Evolutionary conservation across 2,888 invertebrate genomes (phyloP).

Genomic region (Rhynchonema sp.): DNA sequence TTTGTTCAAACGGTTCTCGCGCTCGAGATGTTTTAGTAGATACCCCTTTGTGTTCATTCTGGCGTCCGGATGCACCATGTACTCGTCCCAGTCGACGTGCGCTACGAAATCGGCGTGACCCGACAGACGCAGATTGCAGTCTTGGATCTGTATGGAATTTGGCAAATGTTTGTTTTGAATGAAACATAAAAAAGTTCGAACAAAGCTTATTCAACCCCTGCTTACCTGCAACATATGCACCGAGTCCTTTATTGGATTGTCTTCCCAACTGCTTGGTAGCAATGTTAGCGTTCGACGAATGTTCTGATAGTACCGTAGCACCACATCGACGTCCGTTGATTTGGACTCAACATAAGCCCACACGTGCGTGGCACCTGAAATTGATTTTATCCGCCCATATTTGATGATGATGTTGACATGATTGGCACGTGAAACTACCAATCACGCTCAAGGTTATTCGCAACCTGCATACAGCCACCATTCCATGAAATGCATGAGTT

Average conservation of each 20-base stretch:
- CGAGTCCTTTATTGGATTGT: no score
- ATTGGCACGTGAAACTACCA: no score
- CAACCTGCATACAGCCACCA: no score
- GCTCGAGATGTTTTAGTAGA: background rate
- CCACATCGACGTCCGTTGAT: background rate
- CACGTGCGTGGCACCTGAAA: background rate
- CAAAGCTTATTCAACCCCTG: no score
- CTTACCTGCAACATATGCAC: no score
- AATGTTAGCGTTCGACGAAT: background rate
- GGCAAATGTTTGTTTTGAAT: no score
- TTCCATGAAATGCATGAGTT: no score
- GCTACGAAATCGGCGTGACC: background rate
- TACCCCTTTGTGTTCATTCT: background rate
- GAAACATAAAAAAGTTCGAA: no score
- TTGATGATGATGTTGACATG: no score
- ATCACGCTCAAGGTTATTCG: no score
- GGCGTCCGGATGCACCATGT: background rate
- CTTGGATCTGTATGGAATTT: background rate
- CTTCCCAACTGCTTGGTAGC: no score
- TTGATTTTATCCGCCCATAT: no score
- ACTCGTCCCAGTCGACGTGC: background rate
- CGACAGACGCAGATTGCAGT: background rate
- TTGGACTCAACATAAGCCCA: background rate
- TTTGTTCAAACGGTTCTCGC: background rate
- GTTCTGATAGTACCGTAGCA: background rate